Evolutionary conservation across 2,888 invertebrate genomes (phyloP).

Genomic region (Pecten maximus): DNA sequence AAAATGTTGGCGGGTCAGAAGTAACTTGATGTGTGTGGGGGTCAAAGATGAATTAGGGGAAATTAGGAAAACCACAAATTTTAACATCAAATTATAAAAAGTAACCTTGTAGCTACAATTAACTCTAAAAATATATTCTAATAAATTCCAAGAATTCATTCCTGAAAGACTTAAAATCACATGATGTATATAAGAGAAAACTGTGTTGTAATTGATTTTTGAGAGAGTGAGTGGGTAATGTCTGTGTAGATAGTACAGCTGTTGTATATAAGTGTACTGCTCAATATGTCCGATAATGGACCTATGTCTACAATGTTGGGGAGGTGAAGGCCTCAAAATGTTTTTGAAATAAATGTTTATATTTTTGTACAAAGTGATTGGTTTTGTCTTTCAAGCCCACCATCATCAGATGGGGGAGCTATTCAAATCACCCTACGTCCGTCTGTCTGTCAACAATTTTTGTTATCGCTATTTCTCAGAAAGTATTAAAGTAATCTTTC

Average conservation of each 20-base stretch:
- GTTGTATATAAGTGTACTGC: background rate
- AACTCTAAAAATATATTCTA: too few relatives aligned
- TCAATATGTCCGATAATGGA: background rate
- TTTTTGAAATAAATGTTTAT: constrained; percentile 34
- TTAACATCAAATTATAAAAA: too few relatives aligned
- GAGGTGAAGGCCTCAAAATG: background rate
- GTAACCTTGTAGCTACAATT: too few relatives aligned
- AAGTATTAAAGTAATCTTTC: too few relatives aligned
- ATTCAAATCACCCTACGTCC: too few relatives aligned
- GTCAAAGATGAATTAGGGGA: too few relatives aligned
- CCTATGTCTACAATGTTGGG: background rate
- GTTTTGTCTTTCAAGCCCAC: background rate
- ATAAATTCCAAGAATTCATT: background rate
- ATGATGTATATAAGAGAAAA: background rate
- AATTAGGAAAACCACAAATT: too few relatives aligned
- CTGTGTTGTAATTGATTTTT: background rate
- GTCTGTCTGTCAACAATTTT: too few relatives aligned
- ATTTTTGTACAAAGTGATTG: background rate
- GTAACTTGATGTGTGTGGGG: background rate
- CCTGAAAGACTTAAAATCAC: background rate
- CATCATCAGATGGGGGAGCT: too few relatives aligned
- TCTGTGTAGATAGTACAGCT: background rate
- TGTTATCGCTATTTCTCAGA: too few relatives aligned
- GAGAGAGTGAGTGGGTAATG: background rate
- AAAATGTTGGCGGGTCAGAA: too few relatives aligned